phyloP scores from a whole-genome alignment of 2,113 vertebrate genomes.

The Notechis scutatus region DNA sequence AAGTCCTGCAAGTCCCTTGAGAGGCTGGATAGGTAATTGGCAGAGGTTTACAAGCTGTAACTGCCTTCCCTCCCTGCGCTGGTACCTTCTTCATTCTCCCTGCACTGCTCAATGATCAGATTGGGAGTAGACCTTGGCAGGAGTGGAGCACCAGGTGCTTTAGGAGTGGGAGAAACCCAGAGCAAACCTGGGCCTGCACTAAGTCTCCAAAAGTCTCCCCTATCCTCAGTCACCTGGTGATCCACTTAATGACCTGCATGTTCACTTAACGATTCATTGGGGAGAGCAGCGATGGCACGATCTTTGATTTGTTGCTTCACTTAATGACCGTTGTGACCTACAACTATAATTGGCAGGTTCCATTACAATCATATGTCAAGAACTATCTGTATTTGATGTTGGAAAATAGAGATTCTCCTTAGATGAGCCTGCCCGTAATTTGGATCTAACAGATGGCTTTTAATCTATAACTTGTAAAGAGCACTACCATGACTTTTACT shows the following conservation, averaged over 20 bases:
- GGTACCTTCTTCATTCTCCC: not conserved
- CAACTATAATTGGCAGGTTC: no score
- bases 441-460: not conserved
- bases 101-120: not conserved
- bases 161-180: not conserved
- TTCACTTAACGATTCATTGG: not conserved
- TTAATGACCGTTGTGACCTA: not conserved
- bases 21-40: no score
- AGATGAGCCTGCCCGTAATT: not conserved
- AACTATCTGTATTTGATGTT: not conserved
- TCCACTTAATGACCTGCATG: not conserved
- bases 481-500: not conserved
- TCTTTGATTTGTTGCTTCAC: not conserved
- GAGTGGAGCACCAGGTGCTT: not conserved
- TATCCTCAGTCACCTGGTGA: not conserved
- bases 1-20: no score
- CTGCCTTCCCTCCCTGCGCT: not conserved
- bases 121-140: not conserved
- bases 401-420: not conserved
- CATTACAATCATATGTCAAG: no score
- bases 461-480: not conserved
- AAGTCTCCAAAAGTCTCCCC: not conserved
- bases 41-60: no score
- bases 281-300: not conserved
- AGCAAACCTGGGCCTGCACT: not conserved